Conservation (phyloP, 1,140 invertebrate species). For the Globodera rostochiensis region DNA sequence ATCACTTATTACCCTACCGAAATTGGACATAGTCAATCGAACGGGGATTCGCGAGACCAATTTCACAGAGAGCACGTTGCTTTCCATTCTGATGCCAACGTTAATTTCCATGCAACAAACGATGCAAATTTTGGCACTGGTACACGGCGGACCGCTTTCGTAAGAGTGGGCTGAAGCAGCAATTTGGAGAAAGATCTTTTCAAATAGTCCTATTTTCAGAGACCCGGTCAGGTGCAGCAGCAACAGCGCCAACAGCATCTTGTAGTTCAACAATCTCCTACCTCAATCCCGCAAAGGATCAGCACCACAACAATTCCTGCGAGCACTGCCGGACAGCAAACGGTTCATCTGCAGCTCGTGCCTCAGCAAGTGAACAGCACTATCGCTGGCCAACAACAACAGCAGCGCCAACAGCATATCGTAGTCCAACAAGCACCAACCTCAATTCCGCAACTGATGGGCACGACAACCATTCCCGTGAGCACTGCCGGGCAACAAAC, state of each 20-base stretch:
- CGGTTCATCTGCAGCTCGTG: constrained; percentile 25
- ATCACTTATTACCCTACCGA: constrained; percentile 2
- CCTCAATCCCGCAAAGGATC: constrained; percentile 20
- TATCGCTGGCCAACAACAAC: constrained; percentile 9
- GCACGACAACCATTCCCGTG: neutral
- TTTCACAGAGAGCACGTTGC: constrained; percentile 9
- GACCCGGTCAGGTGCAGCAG: constrained; percentile 6
- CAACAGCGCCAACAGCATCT: neutral
- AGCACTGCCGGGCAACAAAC: constrained; percentile 23
- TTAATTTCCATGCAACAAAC: neutral
- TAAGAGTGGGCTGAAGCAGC: neutral
- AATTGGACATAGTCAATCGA: neutral
- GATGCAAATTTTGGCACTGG: constrained; percentile 1
- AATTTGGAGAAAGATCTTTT: neutral
- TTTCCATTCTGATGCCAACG: neutral
- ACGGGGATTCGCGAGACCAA: neutral
- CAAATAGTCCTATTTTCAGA: neutral
- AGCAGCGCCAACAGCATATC: neutral
- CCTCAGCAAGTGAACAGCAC: constrained; percentile 23
- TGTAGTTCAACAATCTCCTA: constrained; percentile 9
- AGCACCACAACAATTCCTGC: neutral
- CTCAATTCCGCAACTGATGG: constrained; percentile 19
- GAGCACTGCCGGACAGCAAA: constrained; percentile 20
- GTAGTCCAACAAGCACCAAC: constrained; percentile 14
- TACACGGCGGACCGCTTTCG: neutral